Conservation (phyloP, 2,797 vertebrate species). For the Dipus sagitta region DNA sequence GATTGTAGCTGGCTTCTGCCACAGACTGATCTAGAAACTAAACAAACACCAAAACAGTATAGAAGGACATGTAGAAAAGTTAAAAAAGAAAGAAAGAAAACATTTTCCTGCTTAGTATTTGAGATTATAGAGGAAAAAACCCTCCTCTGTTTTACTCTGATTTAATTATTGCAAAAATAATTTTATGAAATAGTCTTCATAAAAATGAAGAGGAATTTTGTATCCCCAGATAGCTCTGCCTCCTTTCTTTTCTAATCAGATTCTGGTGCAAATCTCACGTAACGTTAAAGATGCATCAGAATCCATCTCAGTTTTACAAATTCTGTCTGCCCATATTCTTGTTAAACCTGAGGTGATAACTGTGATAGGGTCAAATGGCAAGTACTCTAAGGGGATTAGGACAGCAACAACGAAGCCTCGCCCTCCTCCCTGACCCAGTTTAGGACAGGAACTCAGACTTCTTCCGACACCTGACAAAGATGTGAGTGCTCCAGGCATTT, state of each 20-base stretch:
- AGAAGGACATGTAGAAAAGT: slow-evolving; percentile 9
- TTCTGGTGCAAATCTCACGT: neutral
- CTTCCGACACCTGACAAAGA: neutral
- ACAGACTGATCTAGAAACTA: slow-evolving; percentile 50
- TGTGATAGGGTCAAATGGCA: neutral
- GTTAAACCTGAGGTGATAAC: neutral
- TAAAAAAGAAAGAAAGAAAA: neutral
- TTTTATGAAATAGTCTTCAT: neutral
- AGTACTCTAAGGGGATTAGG: neutral
- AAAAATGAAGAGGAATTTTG: neutral
- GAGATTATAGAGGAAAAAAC: slow-evolving; percentile 39
- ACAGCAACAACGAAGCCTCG: neutral
- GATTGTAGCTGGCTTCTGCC: slow-evolving; percentile 47
- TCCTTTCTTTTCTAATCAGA: neutral
- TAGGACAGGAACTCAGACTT: neutral
- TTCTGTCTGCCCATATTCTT: neutral
- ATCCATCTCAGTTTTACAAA: neutral
- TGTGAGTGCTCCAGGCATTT: neutral
- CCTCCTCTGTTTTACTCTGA: neutral
- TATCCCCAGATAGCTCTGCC: neutral
- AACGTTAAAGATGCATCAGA: neutral
- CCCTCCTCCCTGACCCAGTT: neutral
- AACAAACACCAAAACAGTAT: slow-evolving; percentile 27
- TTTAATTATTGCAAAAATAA: neutral
- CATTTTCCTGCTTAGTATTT: neutral